These are phyloP conservation scores for Lepidurus apus DNA, from an alignment of 1,140 invertebrate species.

Conservation along the genomic window DNA sequence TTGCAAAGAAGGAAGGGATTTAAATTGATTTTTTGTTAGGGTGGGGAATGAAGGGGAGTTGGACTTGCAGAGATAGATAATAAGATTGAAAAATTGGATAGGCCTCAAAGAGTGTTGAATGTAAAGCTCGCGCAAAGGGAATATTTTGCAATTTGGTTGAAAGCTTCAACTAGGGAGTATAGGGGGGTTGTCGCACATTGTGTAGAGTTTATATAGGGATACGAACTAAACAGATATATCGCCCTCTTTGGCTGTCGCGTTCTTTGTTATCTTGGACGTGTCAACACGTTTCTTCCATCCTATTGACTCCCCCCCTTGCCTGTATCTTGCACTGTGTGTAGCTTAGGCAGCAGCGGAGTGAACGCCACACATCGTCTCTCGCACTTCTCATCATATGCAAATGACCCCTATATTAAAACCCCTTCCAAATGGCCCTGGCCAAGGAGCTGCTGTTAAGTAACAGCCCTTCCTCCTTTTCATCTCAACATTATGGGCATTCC, in stretches of 20 bases:
- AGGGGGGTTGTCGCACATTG: too few relatives aligned
- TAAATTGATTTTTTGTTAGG: background rate
- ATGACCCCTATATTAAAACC: constrained; percentile 2
- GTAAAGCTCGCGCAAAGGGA: too few relatives aligned
- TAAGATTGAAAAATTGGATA: background rate
- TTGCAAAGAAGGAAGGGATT: background rate
- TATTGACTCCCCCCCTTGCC: background rate
- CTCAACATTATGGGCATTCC: background rate
- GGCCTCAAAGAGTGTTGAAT: background rate
- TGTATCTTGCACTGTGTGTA: background rate
- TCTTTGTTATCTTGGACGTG: background rate
- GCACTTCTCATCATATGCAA: constrained; percentile 11
- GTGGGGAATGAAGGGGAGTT: background rate
- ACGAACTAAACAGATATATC: too few relatives aligned
- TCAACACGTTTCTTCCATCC: constrained; percentile 14
- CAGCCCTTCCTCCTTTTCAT: background rate
- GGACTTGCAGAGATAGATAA: background rate
- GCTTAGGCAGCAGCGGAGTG: background rate
- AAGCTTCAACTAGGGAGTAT: too few relatives aligned
- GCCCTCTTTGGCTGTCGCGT: too few relatives aligned
- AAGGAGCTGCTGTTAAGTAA: constrained; percentile 9
- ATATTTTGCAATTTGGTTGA: background rate
- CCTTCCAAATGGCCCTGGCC: background rate
- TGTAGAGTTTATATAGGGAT: too few relatives aligned
- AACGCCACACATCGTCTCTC: background rate